A percentile compares a stretch with the other conserved stretches of the same genome.
Conservation (phyloP, 2,888 invertebrate genomes). For the Phymatocera aterrima region DNA sequence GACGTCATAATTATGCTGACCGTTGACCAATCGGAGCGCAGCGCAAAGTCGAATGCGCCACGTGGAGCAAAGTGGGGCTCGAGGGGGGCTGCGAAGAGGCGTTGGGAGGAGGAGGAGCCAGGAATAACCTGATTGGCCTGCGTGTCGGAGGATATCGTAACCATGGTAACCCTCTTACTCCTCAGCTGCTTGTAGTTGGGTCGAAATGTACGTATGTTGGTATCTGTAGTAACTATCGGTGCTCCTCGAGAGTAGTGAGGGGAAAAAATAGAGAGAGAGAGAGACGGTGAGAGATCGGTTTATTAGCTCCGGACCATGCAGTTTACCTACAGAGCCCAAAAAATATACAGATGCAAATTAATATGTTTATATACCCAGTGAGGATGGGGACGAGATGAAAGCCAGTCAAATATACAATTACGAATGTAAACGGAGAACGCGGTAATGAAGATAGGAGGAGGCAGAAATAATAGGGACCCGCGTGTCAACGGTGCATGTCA, state of each 20-base stretch:
- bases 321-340: no score
- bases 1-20: slow-evolving; percentile 15
- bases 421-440: no score
- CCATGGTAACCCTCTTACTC: slow-evolving; percentile 64
- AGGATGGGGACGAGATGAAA: no score
- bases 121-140: slow-evolving; percentile 65
- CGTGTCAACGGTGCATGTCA: no score
- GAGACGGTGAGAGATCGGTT: not conserved
- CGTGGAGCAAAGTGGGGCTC: not conserved
- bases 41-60: slow-evolving; percentile 2
- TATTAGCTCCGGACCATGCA: no score
- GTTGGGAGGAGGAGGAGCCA: slow-evolving; percentile 59
- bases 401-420: no score
- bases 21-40: slow-evolving; percentile 5
- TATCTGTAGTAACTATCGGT: not conserved
- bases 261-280: not conserved
- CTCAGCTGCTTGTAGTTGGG: not conserved
- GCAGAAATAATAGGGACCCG: no score
- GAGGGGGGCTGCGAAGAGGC: slow-evolving; percentile 31
- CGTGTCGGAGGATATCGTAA: slow-evolving; percentile 65
- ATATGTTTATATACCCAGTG: no score
- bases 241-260: no score
- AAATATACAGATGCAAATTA: no score
- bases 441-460: no score
- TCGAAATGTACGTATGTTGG: not conserved